These are phyloP conservation scores for Gambusia yucatana DNA, from an alignment of 2,797 vertebrate species.

Conservation along the genomic window DNA sequence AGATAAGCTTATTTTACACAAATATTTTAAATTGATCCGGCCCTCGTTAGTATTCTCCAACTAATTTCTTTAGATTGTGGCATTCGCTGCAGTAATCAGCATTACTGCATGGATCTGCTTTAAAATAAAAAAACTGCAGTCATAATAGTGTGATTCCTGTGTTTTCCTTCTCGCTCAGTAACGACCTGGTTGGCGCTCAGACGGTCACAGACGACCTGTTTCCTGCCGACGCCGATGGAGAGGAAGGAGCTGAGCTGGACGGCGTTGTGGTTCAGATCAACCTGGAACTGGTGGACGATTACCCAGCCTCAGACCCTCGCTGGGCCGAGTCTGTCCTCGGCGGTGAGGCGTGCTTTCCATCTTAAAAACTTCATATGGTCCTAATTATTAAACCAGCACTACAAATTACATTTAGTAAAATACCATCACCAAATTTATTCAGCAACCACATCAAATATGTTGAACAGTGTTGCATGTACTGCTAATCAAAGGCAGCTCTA, in stretches of 20 bases:
- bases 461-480: too few species aligned
- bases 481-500: too few species aligned
- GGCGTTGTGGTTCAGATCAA: slow-evolving; percentile 87
- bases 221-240: slow-evolving; percentile 72
- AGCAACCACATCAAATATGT: too few species aligned
- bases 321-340: slow-evolving; percentile 97
- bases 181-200: slow-evolving; percentile 88
- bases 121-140: neutral
- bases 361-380: too few species aligned
- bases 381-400: too few species aligned
- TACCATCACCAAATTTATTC: too few species aligned
- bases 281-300: slow-evolving; percentile 92
- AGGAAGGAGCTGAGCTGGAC: slow-evolving; percentile 86
- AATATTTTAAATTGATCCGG: too few species aligned
- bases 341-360: slow-evolving; percentile 76
- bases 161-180: slow-evolving; percentile 70
- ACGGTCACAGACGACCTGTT: slow-evolving; percentile 87
- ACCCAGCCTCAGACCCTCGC: slow-evolving; percentile 94
- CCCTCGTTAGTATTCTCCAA: too few species aligned
- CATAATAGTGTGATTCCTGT: neutral
- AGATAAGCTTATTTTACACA: too few species aligned
- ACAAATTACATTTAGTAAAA: too few species aligned
- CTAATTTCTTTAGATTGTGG: neutral
- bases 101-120: neutral
- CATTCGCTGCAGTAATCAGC: neutral